These are phyloP conservation scores for Aphidius gifuensis DNA, from an alignment of 1,140 invertebrate species.

Conservation along the genomic window DNA sequence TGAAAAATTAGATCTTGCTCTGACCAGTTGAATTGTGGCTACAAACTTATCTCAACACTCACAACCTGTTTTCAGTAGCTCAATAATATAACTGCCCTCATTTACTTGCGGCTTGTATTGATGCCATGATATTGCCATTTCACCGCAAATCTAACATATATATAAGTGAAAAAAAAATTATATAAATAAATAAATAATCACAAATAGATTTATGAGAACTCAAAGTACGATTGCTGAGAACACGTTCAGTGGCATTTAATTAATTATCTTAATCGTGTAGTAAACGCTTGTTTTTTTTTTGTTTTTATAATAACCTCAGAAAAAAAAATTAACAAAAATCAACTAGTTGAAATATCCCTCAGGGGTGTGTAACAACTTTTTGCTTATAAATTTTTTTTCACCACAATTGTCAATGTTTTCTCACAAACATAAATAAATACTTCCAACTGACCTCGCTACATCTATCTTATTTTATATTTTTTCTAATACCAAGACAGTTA, in stretches of 20 bases:
- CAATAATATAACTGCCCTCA: constrained; percentile 22
- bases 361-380: neutral
- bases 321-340: neutral
- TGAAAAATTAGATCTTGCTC: too few species aligned
- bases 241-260: constrained; percentile 39
- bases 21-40: constrained; percentile 13
- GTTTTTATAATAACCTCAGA: constrained; percentile 21
- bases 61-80: constrained; percentile 17
- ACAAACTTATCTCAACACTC: constrained; percentile 1
- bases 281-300: constrained; percentile 37
- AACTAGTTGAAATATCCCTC: neutral
- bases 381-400: constrained; percentile 3
- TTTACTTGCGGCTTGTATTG: constrained; percentile 16
- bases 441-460: neutral
- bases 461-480: too few species aligned
- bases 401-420: constrained; percentile 16
- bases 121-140: neutral
- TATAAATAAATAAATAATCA: constrained; percentile 1
- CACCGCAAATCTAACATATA: neutral
- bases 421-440: constrained; percentile 6
- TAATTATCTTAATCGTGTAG: constrained; percentile 50
- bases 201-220: constrained; percentile 11
- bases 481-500: too few species aligned
- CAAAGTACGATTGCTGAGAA: constrained; percentile 13
- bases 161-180: constrained; percentile 5